Evolutionary conservation across 1,140 invertebrate species (phyloP), one percentile per base, ranked within the genome.

Genomic region (Danaus plexippus): DNA sequence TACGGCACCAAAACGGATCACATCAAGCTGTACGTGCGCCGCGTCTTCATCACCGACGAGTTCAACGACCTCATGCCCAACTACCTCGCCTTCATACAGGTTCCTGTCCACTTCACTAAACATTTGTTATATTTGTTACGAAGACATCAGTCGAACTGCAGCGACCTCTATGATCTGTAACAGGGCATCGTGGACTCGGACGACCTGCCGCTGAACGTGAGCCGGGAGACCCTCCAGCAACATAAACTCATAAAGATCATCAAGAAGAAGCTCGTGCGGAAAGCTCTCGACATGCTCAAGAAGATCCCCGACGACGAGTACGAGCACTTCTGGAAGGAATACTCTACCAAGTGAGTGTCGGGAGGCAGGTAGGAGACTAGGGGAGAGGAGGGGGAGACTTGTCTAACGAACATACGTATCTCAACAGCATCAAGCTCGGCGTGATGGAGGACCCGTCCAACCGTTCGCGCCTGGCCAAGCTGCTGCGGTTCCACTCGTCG

Each of bases 21-120:
- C 80, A 98, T 99, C 69, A 99, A 98, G 88, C 90, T 93, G 64
- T 99, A 97, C 78, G 98, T 99, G 10, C 90, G 98, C 63, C 89
- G 98, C 58, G 98, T 99, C 11, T 99, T 99, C 86, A 99, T 99
- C 82, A 99, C 98, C 11, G 98, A 99, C 73, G 97, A 99, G 88
- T 99, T 99, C 88, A 97, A 97, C 76, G 98, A 99, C 75, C 97
- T 99, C 93, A 96, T 99, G 93, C 98, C 98, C 50, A 98, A 97
- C 81, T 99, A 99, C 80, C 89, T 99, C 59, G 93, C 90, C 50
- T 99, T 99, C 79, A 75, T 86, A 41, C 80, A 80, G 70, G 72
- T 74, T 11, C 32, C 18, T 6, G 2, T 22, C 22, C 22, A 32
- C 22, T 32, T 15, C 5, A 32, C 22, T 32, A 32, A 2, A 32